Percentiles rank a stretch among this genome's conserved stretches.
Evolutionary conservation across 2,888 invertebrate species (phyloP).

Genomic region (Drosophila quinaria): DNA sequence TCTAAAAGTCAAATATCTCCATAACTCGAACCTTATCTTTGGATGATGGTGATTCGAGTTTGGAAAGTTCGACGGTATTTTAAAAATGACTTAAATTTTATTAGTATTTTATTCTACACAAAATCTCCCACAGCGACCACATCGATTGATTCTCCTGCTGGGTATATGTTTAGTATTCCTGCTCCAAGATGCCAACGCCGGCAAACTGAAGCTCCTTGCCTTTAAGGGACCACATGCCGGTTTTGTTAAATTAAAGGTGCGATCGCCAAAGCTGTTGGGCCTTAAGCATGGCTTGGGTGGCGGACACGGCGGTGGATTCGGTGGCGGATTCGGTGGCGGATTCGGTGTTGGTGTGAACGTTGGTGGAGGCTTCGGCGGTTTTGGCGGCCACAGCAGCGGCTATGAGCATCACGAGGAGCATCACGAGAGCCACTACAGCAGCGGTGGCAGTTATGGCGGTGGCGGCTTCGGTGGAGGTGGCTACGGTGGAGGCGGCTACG

Average conservation of each 20-base stretch:
- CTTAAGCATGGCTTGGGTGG: constrained; percentile 70
- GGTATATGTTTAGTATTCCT: constrained; percentile 40
- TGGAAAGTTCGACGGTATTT: too few relatives aligned
- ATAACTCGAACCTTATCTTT: too few relatives aligned
- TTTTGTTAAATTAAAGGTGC: constrained; percentile 72
- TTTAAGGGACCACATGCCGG: constrained; percentile 77
- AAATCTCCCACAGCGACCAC: constrained; percentile 9
- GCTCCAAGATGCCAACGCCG: constrained; percentile 50
- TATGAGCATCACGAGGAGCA: constrained; percentile 71
- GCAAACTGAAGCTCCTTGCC: constrained; percentile 76
- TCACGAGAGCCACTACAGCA: constrained; percentile 70
- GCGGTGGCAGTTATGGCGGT: constrained; percentile 61
- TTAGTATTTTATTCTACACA: too few relatives aligned
- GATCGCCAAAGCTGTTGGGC: constrained; percentile 76
- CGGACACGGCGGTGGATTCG: constrained; percentile 47
- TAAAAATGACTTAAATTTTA: too few relatives aligned
- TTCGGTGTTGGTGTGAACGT: constrained; percentile 41
- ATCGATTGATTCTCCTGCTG: constrained; percentile 40
- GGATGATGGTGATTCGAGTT: too few relatives aligned
- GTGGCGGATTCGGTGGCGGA: constrained; percentile 39
- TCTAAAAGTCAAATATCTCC: too few relatives aligned
- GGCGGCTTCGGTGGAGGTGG: constrained; percentile 59
- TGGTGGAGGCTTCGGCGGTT: constrained; percentile 48
- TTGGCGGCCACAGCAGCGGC: constrained; percentile 51
- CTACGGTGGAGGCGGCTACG: constrained; percentile 57